These are phyloP conservation scores for Eurytoma californica DNA, from an alignment of 2,888 invertebrate genomes.

Conservation along the genomic window DNA sequence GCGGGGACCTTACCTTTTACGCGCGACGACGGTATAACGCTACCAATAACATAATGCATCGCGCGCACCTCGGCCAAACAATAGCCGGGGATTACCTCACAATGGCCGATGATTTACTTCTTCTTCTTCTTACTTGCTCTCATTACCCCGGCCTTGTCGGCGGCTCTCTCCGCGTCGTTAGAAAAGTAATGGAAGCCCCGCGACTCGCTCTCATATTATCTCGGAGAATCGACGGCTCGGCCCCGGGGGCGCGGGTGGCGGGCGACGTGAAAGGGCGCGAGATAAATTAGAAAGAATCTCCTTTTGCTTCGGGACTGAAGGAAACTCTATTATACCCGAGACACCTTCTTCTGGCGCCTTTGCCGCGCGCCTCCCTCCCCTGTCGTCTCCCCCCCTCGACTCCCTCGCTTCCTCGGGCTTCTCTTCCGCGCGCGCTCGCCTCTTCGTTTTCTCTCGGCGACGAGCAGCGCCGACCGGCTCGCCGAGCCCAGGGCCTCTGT, in stretches of 20 bases:
- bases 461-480: background rate
- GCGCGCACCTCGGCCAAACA: constrained; percentile 71
- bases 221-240: constrained; percentile 60
- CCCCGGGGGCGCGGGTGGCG: constrained; percentile 39
- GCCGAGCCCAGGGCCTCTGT: constrained; percentile 40
- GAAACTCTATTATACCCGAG: constrained; percentile 68
- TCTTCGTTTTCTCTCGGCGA: constrained; percentile 7
- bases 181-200: constrained; percentile 74
- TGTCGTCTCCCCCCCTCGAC: background rate
- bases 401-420: constrained; percentile 41
- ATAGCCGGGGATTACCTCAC: constrained; percentile 74
- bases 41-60: constrained; percentile 74
- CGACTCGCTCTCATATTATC: constrained; percentile 69
- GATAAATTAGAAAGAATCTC: constrained; percentile 72
- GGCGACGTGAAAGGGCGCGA: constrained; percentile 54
- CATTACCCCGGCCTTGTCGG: constrained; percentile 74
- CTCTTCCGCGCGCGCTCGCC: constrained; percentile 6
- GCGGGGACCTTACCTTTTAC: constrained; percentile 36
- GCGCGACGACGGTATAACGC: constrained; percentile 51
- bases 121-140: constrained; percentile 64
- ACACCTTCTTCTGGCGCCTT: constrained; percentile 59
- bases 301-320: constrained; percentile 62
- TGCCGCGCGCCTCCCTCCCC: constrained; percentile 14
- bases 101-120: constrained; percentile 75
- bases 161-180: constrained; percentile 70